These are phyloP conservation scores for Drosophila nigricruria DNA, from an alignment of 2,888 invertebrate species.

Conservation along the genomic window DNA sequence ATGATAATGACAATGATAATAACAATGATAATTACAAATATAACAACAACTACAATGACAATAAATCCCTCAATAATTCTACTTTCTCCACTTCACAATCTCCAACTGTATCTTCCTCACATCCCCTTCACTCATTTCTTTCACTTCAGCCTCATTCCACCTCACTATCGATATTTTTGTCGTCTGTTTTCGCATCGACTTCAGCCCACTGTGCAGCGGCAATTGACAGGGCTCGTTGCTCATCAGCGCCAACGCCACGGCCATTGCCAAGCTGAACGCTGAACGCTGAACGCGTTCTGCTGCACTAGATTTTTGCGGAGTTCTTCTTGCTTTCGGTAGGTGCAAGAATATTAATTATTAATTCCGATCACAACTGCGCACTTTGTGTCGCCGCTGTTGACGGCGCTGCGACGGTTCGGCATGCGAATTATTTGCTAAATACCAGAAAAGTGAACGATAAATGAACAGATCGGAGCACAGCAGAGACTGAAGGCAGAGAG, in stretches of 20 bases:
- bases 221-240: constrained; percentile 12
- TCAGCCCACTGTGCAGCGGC: constrained; percentile 33
- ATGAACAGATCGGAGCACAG: constrained; percentile 10
- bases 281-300: neutral
- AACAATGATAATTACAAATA: neutral
- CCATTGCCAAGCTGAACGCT: neutral
- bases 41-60: neutral
- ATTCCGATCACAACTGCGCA: constrained; percentile 83
- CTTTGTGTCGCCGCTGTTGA: constrained; percentile 82
- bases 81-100: neutral
- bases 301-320: constrained; percentile 29
- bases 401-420: constrained; percentile 72
- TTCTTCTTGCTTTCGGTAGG: constrained; percentile 71
- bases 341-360: constrained; percentile 85
- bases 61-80: too few species aligned
- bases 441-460: constrained; percentile 73
- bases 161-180: neutral
- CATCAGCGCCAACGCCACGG: constrained; percentile 7
- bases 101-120: neutral
- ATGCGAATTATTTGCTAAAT: constrained; percentile 82
- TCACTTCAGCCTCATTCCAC: neutral
- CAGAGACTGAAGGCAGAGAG: constrained; percentile 6
- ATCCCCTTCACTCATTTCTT: neutral
- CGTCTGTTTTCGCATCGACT: neutral
- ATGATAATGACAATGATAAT: neutral